These are phyloP conservation scores for Pipa parva DNA, from an alignment of 2,113 vertebrate species.

Conservation along the genomic window DNA sequence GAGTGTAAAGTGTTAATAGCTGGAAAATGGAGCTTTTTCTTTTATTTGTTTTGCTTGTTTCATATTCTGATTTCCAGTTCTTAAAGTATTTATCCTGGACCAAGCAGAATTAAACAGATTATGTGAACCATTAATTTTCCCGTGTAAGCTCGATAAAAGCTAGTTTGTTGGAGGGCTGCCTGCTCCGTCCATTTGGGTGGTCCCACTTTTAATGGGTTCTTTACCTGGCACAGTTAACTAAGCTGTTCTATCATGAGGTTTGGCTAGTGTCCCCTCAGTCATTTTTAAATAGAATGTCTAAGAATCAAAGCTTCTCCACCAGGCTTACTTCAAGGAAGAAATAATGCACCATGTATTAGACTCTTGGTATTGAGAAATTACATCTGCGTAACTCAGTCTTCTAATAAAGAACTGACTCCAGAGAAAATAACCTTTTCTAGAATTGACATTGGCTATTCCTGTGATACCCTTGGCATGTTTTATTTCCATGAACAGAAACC, in stretches of 20 bases:
- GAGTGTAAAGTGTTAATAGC: slow-evolving; percentile 1
- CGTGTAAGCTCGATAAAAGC: slow-evolving; percentile 37
- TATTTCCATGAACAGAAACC: not conserved
- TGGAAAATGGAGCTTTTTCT: not conserved
- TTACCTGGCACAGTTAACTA: slow-evolving; percentile 31
- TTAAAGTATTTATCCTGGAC: slow-evolving; percentile 34
- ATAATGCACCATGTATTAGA: not conserved
- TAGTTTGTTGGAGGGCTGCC: slow-evolving; percentile 23
- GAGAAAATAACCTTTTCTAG: not conserved
- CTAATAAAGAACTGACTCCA: not conserved
- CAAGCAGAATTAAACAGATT: slow-evolving; percentile 38
- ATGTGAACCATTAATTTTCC: slow-evolving; percentile 31
- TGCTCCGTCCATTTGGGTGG: slow-evolving; percentile 23
- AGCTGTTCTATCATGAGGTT: slow-evolving; percentile 27
- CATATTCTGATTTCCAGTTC: slow-evolving; percentile 31
- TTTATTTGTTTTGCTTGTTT: slow-evolving; percentile 24
- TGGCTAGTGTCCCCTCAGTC: slow-evolving; percentile 12
- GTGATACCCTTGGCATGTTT: not conserved
- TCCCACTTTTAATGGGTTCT: slow-evolving; percentile 27
- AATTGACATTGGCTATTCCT: not conserved
- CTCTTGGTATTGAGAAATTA: not conserved
- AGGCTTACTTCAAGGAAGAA: slow-evolving; percentile 10
- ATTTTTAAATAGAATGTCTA: slow-evolving; percentile 8
- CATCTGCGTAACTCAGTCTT: not conserved
- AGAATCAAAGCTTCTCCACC: not conserved